A percentile compares a stretch with the other conserved stretches of the same genome.
These are phyloP conservation scores for Sarcophaga carnaria DNA, from an alignment of 2,888 invertebrate genomes.

Conservation along the genomic window DNA sequence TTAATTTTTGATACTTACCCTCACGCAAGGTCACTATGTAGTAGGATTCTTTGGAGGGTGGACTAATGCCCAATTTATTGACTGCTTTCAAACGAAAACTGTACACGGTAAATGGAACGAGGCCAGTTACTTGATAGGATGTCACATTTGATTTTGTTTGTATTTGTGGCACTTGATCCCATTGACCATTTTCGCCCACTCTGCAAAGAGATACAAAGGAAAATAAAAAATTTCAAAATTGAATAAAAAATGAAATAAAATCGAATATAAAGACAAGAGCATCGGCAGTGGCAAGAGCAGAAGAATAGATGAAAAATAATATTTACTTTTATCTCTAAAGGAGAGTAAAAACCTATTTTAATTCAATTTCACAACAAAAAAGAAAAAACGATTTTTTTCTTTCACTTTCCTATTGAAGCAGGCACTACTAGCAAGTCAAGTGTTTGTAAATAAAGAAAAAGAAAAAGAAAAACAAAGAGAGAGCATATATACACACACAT, in stretches of 20 bases:
- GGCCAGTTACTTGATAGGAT: slow-evolving; percentile 85
- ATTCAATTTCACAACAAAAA: slow-evolving; percentile 44
- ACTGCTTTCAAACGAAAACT: slow-evolving; percentile 88
- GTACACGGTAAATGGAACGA: slow-evolving; percentile 89
- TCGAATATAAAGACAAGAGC: background rate
- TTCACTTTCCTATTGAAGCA: background rate
- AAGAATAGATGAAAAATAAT: slow-evolving; percentile 55
- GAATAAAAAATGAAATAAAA: slow-evolving; percentile 12
- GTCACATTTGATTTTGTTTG: slow-evolving; percentile 86
- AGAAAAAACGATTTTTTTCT: background rate
- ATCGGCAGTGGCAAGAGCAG: background rate
- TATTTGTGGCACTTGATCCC: slow-evolving; percentile 85
- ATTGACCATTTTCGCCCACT: slow-evolving; percentile 87
- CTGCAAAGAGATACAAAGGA: slow-evolving; percentile 79
- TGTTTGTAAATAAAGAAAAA: background rate
- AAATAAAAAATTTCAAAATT: slow-evolving; percentile 22
- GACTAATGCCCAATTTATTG: slow-evolving; percentile 87
- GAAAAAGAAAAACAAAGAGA: background rate
- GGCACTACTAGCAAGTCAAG: background rate
- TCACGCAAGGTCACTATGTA: slow-evolving; percentile 89
- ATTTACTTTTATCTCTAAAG: slow-evolving; percentile 59
- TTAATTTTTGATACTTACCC: slow-evolving; percentile 82
- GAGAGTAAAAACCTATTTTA: slow-evolving; percentile 52
- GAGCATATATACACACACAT: background rate
- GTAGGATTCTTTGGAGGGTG: slow-evolving; percentile 87